These are phyloP conservation scores for Acridotheres tristis DNA, from an alignment of 2,797 vertebrate genomes.

Conservation along the genomic window DNA sequence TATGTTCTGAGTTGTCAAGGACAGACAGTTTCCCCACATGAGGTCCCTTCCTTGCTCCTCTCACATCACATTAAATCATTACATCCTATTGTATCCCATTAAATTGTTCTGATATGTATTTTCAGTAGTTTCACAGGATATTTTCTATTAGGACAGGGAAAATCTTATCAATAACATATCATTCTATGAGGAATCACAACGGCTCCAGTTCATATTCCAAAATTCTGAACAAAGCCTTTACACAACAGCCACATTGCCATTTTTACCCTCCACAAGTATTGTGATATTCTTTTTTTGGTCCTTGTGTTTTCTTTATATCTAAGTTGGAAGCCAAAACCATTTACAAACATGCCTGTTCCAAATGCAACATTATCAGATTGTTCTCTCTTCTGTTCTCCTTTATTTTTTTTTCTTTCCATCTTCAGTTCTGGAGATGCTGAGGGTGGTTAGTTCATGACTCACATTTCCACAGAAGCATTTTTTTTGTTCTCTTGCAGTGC, in stretches of 20 bases:
- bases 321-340: neutral
- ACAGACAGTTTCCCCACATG: neutral
- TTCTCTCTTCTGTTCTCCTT: neutral
- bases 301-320: neutral
- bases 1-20: neutral
- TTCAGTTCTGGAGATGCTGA: neutral
- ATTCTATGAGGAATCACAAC: neutral
- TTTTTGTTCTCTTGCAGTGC: neutral
- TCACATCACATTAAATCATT: neutral
- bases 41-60: neutral
- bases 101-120: neutral
- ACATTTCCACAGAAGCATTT: neutral
- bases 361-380: neutral
- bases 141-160: neutral
- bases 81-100: neutral
- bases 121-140: neutral
- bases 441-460: neutral
- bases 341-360: neutral
- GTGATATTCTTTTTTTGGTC: neutral
- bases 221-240: neutral
- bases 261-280: neutral
- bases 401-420: neutral
- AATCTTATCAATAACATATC: neutral
- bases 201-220: neutral
- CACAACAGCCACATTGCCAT: neutral